Evolutionary conservation across 2,888 invertebrate genomes (phyloP).

Genomic region (Thumatha senex): DNA sequence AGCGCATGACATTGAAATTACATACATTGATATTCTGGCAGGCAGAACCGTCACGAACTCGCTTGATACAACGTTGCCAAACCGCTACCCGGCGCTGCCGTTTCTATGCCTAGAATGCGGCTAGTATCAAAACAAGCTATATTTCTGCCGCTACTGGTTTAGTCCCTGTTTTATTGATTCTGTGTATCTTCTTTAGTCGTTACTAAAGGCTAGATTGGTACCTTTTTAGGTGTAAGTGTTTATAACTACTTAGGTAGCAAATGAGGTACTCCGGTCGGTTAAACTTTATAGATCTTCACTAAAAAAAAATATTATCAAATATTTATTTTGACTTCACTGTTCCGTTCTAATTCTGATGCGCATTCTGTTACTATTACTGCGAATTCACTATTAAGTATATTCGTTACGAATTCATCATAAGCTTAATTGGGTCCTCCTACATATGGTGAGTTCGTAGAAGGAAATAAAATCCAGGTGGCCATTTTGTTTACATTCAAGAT

Average conservation of each 20-base stretch:
- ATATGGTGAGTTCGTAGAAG: too few species aligned
- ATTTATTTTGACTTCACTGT: too few species aligned
- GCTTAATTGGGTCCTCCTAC: too few species aligned
- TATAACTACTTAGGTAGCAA: not conserved
- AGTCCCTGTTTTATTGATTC: conserved; percentile 17
- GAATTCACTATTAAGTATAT: not conserved
- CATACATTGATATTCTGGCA: conserved; percentile 27
- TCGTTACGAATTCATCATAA: too few species aligned
- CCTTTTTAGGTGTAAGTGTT: not conserved
- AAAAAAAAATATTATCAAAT: too few species aligned
- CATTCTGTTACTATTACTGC: too few species aligned
- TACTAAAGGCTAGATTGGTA: not conserved
- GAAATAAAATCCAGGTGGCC: conserved; percentile 5
- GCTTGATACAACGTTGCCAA: conserved; percentile 37
- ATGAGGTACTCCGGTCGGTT: too few species aligned
- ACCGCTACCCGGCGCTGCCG: conserved; percentile 31
- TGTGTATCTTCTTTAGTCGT: conserved; percentile 1
- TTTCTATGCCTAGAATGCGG: conserved; percentile 15
- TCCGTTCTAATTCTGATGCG: too few species aligned
- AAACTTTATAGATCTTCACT: too few species aligned
- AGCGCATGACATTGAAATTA: conserved; percentile 30
- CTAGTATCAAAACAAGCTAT: conserved; percentile 2
- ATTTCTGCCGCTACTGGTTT: conserved; percentile 18
- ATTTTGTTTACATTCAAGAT: conserved; percentile 19
- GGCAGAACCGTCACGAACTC: conserved; percentile 25